These are phyloP conservation scores for Drosophila ficusphila DNA, from an alignment of 1,140 invertebrate genomes.

Conservation along the genomic window DNA sequence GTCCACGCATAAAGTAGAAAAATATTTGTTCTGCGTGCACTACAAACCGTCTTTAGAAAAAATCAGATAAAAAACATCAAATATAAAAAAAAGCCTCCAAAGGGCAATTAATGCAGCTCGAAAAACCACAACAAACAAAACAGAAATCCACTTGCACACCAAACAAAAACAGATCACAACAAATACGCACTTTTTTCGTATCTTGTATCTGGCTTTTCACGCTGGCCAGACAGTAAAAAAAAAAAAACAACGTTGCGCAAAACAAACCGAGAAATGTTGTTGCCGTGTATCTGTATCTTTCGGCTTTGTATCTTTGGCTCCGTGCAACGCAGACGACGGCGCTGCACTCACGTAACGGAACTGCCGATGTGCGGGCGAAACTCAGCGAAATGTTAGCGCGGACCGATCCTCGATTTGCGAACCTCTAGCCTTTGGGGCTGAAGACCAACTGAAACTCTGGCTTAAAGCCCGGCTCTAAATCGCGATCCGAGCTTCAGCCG, in stretches of 20 bases:
- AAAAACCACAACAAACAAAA: conserved; percentile 19
- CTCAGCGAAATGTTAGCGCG: conserved; percentile 2
- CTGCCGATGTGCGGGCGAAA: conserved; percentile 15
- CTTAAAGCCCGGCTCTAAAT: conserved; percentile 7
- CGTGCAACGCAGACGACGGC: conserved; percentile 26
- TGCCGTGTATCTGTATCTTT: conserved; percentile 28
- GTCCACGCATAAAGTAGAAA: too few species aligned
- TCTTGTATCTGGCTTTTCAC: conserved; percentile 8
- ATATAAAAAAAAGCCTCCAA: too few species aligned
- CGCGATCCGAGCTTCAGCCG: neutral
- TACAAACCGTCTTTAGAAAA: neutral
- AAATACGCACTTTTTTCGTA: conserved; percentile 55
- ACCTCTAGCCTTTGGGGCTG: conserved; percentile 57
- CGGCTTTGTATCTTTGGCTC: conserved; percentile 1
- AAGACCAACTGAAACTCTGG: conserved; percentile 53
- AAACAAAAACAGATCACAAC: conserved; percentile 39
- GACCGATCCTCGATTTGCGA: conserved; percentile 14
- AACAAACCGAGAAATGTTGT: conserved; percentile 35
- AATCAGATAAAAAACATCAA: conserved; percentile 1
- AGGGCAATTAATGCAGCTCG: conserved; percentile 34
- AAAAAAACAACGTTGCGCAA: conserved; percentile 56
- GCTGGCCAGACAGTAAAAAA: too few species aligned
- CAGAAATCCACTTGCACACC: conserved; percentile 3
- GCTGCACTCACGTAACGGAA: conserved; percentile 57
- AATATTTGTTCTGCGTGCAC: neutral